Conservation (phyloP, 2,888 invertebrate genomes). For the Perizoma affinitatum region DNA sequence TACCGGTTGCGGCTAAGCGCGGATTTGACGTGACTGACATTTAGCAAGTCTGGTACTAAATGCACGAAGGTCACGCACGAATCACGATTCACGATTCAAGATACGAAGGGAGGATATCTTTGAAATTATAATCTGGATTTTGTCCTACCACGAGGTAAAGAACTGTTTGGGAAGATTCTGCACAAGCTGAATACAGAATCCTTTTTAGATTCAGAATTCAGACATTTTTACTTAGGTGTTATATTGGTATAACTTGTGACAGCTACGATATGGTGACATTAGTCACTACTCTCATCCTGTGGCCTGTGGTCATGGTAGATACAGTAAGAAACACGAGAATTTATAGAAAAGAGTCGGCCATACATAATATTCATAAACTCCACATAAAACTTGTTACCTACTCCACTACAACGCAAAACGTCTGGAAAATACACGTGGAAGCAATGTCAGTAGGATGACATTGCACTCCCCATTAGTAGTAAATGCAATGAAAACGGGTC, state of each 20-base stretch:
- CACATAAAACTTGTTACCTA: not conserved
- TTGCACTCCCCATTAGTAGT: slow-evolving; percentile 61
- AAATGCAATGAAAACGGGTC: slow-evolving; percentile 79
- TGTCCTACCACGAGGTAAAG: not conserved
- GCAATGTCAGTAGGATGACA: slow-evolving; percentile 45
- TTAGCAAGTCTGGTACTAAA: slow-evolving; percentile 53
- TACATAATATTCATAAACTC: not conserved
- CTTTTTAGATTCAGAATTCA: no score
- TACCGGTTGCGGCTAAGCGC: slow-evolving; percentile 67
- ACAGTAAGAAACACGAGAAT: no score
- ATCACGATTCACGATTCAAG: slow-evolving; percentile 33
- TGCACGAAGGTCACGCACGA: slow-evolving; percentile 52
- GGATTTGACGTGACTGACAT: slow-evolving; percentile 69
- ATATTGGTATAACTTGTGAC: no score
- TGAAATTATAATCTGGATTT: slow-evolving; percentile 23
- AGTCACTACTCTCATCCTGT: no score
- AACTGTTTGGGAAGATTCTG: no score
- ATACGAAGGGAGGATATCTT: slow-evolving; percentile 21
- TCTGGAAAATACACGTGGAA: slow-evolving; percentile 23
- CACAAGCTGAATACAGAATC: no score
- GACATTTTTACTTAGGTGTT: no score
- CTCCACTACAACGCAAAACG: not conserved
- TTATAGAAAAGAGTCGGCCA: no score
- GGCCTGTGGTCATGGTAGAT: no score
- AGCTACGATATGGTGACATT: no score